Evolutionary conservation across 2,888 invertebrate species (phyloP), one percentile per base, ranked within the genome.

Genomic region (Cosmia trapezina): DNA sequence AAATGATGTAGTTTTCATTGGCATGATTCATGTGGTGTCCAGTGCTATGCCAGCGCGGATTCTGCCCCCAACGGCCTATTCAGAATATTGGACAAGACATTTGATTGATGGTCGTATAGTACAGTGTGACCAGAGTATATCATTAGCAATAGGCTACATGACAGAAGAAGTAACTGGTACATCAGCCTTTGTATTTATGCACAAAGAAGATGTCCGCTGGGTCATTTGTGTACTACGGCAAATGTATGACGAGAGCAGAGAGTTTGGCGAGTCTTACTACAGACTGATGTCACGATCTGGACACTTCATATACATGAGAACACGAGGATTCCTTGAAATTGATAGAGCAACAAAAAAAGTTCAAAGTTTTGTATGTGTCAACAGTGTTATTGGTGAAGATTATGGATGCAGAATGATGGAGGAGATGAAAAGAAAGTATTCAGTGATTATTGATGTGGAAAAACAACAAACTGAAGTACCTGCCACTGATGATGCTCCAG

Each of bases 31-130:
- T 89, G 95, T 98, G 43, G 93, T 97, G 86, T 90, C 95, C 12
- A 94, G 90, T 86, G 88, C 91, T 43, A 97, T 97, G 88, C 98
- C 98, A 72, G 90, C 94, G 51, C 91, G 92, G 64, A 92, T 96
- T 63, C 96, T 97, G 68, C 97, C 98, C 64, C 97, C 96, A 2
- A 93, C 95, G 53, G 94, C 97, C 49, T 97, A 98, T 85, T 97
- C 98, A 88, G 99, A 99, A 92, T 99, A 99, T 93, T 97, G 98
- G 90, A 99, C 99, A 1, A 97, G 99, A 83, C 99, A 99, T 94
- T 96, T 98, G 72, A 97, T 98, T 68, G 98, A 99, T 95, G 99
- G 99, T 0, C 97, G 98, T 62, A 98, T 99, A 83, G 97, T 99
- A 65, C 98, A 98, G 91, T 98, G 98, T 91, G 99, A 99, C 92